Evolutionary conservation across 2,113 vertebrate genomes (phyloP).

Genomic region (Elephantulus edwardii): DNA sequence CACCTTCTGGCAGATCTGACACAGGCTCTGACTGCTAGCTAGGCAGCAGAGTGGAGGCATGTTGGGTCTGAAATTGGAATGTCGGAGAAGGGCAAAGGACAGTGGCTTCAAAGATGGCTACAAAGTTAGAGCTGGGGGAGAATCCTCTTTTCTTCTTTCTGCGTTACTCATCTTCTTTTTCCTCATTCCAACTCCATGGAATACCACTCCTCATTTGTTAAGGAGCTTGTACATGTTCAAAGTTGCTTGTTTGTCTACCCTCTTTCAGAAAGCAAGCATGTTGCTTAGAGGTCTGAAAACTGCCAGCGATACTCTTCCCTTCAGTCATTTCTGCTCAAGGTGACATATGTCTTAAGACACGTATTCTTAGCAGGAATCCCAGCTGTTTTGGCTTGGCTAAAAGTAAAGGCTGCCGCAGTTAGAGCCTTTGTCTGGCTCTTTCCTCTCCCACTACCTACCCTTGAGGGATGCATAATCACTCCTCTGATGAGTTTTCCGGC

Average conservation of each 20-base stretch:
- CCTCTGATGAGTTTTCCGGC: constrained; percentile 34
- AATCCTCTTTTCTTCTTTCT: background rate
- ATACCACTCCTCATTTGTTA: background rate
- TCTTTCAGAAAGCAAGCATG: constrained; percentile 2
- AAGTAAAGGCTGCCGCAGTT: background rate
- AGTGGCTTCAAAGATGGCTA: constrained; percentile 18
- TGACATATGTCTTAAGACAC: constrained; percentile 15
- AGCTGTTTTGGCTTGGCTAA: background rate
- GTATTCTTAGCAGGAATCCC: background rate
- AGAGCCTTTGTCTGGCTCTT: background rate
- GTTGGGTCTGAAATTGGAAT: constrained; percentile 75
- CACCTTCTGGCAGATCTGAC: constrained; percentile 82
- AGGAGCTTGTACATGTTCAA: background rate
- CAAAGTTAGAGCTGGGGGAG: background rate
- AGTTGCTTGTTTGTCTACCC: background rate
- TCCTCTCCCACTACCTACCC: constrained; percentile 10
- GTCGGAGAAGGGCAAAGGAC: constrained; percentile 69
- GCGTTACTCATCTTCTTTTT: background rate
- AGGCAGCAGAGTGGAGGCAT: constrained; percentile 65
- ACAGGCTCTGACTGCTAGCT: constrained; percentile 58
- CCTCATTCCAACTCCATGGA: background rate
- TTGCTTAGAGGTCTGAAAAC: background rate
- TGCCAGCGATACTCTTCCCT: background rate
- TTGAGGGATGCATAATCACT: constrained; percentile 42
- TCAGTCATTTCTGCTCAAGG: constrained; percentile 12